phyloP scores from a whole-genome alignment of 2,888 invertebrate genomes.

The Zele albiditarsus region DNA sequence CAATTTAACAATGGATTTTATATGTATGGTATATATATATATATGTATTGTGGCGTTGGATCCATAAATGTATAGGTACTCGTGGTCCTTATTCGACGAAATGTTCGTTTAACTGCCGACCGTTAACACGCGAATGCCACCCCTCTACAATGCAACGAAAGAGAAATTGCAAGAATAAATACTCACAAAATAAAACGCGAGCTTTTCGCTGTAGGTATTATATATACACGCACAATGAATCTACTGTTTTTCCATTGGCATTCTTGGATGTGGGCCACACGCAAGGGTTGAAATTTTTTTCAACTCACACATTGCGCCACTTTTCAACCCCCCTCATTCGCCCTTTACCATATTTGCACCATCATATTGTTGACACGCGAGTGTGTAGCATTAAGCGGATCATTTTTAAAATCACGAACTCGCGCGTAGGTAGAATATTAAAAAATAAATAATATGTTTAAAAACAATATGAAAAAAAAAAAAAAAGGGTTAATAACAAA shows the following conservation, averaged over 20 bases:
- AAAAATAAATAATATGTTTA: not conserved
- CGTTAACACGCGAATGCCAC: constrained; percentile 31
- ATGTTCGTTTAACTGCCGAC: constrained; percentile 21
- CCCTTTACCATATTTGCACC: not conserved
- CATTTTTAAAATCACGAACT: constrained; percentile 33
- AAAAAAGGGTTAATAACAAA: constrained; percentile 2
- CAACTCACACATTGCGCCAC: not conserved
- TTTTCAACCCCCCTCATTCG: constrained; percentile 17
- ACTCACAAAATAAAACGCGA: constrained; percentile 18
- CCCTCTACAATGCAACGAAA: not conserved
- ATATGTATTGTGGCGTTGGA: not conserved
- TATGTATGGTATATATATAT: constrained; percentile 1
- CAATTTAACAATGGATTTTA: not conserved
- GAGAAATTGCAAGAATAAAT: constrained; percentile 31
- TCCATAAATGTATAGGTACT: constrained; percentile 13
- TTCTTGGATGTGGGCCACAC: constrained; percentile 24
- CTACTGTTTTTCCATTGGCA: not conserved
- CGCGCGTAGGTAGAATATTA: constrained; percentile 25
- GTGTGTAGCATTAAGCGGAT: not conserved
- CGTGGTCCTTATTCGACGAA: constrained; percentile 15
- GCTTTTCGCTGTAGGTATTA: constrained; percentile 38
- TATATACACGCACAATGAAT: constrained; percentile 35
- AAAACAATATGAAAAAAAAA: not conserved
- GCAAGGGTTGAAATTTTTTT: constrained; percentile 26
- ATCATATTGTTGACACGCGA: constrained; percentile 24